Evolutionary conservation across 2,888 invertebrate species (phyloP).

Genomic region (Anticlea derivata): DNA sequence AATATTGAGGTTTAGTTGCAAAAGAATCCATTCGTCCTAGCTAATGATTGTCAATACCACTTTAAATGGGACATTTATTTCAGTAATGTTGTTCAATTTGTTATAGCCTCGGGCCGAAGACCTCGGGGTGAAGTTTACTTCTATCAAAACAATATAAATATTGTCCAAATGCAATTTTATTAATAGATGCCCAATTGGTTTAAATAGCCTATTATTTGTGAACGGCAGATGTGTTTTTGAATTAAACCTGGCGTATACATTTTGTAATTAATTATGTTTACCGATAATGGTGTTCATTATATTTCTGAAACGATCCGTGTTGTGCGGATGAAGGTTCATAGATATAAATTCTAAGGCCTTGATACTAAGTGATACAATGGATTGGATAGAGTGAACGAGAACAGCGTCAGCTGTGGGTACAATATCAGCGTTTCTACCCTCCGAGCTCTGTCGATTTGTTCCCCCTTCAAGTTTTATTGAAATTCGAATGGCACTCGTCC

Average conservation of each 20-base stretch:
- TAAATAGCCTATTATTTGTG: slow-evolving; percentile 40
- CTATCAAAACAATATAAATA: slow-evolving; percentile 14
- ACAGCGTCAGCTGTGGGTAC: slow-evolving; percentile 60
- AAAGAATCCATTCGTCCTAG: no score
- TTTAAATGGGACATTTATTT: no score
- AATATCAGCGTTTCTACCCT: slow-evolving; percentile 44
- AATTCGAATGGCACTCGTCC: slow-evolving; percentile 61
- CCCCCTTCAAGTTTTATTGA: slow-evolving; percentile 75
- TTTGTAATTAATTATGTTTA: slow-evolving; percentile 12
- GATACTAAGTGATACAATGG: slow-evolving; percentile 18
- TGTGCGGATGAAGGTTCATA: slow-evolving; percentile 2
- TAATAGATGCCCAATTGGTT: slow-evolving; percentile 44
- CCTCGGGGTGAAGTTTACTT: no score
- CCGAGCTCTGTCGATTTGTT: slow-evolving; percentile 59
- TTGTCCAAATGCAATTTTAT: slow-evolving; percentile 38
- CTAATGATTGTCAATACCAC: no score
- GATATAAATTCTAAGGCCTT: slow-evolving; percentile 7
- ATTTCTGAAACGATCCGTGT: slow-evolving; percentile 29
- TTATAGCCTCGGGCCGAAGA: no score
- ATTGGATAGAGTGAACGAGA: slow-evolving; percentile 12
- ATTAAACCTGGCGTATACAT: slow-evolving; percentile 36
- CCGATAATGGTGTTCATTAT: slow-evolving; percentile 38
- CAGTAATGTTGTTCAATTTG: not conserved
- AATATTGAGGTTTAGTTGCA: not conserved
- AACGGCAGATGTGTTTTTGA: slow-evolving; percentile 43